Evolutionary conservation across 2,113 vertebrate genomes (phyloP), one percentile per base, ranked within the genome.

Genomic region (Lynx canadensis): DNA sequence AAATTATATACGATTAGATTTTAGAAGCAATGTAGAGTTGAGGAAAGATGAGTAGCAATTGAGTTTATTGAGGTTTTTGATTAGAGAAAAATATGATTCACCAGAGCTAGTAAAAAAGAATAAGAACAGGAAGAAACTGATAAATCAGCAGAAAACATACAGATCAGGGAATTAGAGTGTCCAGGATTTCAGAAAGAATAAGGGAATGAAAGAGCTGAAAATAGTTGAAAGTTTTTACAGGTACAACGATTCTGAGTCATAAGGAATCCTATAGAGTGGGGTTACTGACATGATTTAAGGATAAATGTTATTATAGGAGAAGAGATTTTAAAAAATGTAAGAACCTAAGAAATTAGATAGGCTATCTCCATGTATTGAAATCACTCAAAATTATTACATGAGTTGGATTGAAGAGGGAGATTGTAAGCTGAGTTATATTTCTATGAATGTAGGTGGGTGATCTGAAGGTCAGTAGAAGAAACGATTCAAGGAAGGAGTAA

Each of bases 191-290:
- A n/a, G 45, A 68, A 84, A 57, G 18, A 69, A 41, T 11, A 76
- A 88, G 31, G 8, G 19, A 80, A 79, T 68, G 78, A 80, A 91
- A 25, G 36, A 80, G 4, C 18, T 21, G 19, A 38, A 96, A 78
- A n/a, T 68, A 69, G 33, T n/a, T 33, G 48, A 57, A 84, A 31
- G 19, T 60, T 81, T 80, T 85, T 76, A 81, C 4, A 89, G 12
- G 41, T 69, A 38, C 55, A 89, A 41, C 33, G 78, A 69, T 71
- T 84, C 73, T 94, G 50, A 96, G n/a, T 94, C n/a, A 85, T 66
- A 57, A 55, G 5, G 3, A 48, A 29, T 41, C 89, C 57, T 41
- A 16, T 48, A 85, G 66, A 50, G 92, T 69, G 36, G 23, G 50
- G 66, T 36, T 91, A 29, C 63, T 81, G 76, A 88, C 4, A 69